Evolutionary conservation across 2,888 invertebrate genomes (phyloP), one percentile per base, ranked within the genome.

Genomic region (Ametastegia equiseti): DNA sequence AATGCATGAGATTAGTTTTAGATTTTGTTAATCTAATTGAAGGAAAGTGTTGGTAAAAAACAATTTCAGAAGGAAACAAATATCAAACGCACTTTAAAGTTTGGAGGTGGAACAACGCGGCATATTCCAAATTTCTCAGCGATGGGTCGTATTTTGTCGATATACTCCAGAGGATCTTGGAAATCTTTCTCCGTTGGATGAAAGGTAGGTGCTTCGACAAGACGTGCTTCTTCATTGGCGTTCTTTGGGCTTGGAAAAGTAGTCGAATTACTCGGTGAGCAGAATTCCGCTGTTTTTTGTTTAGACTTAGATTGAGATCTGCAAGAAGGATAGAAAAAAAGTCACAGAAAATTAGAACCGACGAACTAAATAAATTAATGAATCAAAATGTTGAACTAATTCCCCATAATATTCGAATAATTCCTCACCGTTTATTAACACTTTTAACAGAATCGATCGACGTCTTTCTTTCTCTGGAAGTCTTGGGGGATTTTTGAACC

Each of bases 71-170:
- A 33, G 30, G 42, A 54, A 54, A 75, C 0, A 36, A 65, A 83
- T 81, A 78, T 36, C 27, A 81, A 81, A 80, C 54, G 15, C 6
- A 93, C 93, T 87, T 95, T 95, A 88, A 97, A 97, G 82, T 93
- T 94, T 0, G 93, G 89, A 0, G 98, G 98, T 2, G 98, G 97
- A 30, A 98, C 95, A 36, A 98, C 96, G 84, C 96, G 94, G 89
- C 98, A 98, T 82, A 98, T 94, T 0, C 98, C 98, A 90, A 94
- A 98, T 82, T 95, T 94, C 65, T 96, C 95, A 0, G 97, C 97
- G 79, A 94, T 93, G 0, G 95, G 93, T 77, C 95, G 93, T 45
- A 98, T 97, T 82, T 95, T 94, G 83, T 97, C 96, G 81, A 98
- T 96, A 87, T 96, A 98, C 82, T 95, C 94, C 5, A 98, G 92